Evolutionary conservation across 2,113 vertebrate species (phyloP).

Genomic region (Mus pahari): DNA sequence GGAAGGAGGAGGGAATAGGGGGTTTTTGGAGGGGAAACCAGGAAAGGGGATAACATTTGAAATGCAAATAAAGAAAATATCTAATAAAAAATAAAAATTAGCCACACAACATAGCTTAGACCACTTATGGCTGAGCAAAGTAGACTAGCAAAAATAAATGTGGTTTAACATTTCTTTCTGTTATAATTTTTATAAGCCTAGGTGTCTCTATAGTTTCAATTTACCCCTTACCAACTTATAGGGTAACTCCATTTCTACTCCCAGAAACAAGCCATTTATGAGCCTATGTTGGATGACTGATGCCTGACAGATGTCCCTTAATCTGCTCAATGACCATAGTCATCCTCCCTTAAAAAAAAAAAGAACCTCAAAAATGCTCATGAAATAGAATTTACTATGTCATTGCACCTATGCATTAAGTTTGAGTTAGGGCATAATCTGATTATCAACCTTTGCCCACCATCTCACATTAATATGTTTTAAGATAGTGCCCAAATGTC

Average conservation of each 20-base stretch:
- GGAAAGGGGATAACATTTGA: no score
- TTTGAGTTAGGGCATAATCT: not conserved
- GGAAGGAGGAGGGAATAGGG: no score
- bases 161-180: not conserved
- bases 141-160: not conserved
- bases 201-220: not conserved
- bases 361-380: not conserved
- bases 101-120: not conserved
- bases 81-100: no score
- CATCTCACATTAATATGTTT: not conserved
- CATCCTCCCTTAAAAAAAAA: not conserved
- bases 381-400: not conserved
- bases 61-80: no score
- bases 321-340: not conserved
- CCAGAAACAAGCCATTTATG: not conserved
- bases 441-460: not conserved
- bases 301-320: not conserved
- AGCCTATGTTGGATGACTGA: not conserved
- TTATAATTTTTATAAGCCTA: not conserved
- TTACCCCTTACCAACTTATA: not conserved
- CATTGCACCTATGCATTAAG: not conserved
- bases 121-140: not conserved
- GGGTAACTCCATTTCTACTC: not conserved
- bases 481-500: not conserved
- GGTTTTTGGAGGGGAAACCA: no score